phyloP scores from a whole-genome alignment of 1,140 invertebrate genomes.

The Theocolax elegans region DNA sequence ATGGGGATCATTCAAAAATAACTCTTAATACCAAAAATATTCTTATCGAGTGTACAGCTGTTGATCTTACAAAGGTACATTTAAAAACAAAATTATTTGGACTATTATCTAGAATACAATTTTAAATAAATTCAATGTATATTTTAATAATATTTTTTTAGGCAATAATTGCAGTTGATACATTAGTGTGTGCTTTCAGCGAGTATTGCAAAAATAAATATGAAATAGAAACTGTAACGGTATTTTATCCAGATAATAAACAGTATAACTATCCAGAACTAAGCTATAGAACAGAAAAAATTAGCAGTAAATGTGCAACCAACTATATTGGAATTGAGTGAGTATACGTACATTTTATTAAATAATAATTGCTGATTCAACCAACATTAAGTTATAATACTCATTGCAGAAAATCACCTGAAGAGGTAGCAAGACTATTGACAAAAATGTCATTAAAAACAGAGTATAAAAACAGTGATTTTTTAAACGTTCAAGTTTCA shows the following conservation, averaged over 20 bases:
- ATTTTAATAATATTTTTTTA: constrained; percentile 59
- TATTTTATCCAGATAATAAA: constrained; percentile 77
- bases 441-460: constrained; percentile 90
- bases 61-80: constrained; percentile 88
- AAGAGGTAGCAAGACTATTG: constrained; percentile 80
- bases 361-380: too few relatives aligned
- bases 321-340: constrained; percentile 88
- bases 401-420: constrained; percentile 74
- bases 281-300: constrained; percentile 79
- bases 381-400: too few relatives aligned
- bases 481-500: constrained; percentile 80
- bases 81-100: neutral
- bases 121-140: constrained; percentile 34
- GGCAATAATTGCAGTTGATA: constrained; percentile 93
- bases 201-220: constrained; percentile 86
- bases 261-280: constrained; percentile 80
- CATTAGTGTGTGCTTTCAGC: constrained; percentile 94
- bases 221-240: constrained; percentile 85
- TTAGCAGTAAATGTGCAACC: constrained; percentile 80
- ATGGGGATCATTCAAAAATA: constrained; percentile 96
- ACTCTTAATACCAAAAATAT: constrained; percentile 95
- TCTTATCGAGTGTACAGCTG: constrained; percentile 98
- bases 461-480: constrained; percentile 63
- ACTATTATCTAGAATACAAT: neutral
- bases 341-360: too few relatives aligned